Evolutionary conservation across 1,140 invertebrate species (phyloP).

Genomic region (Camponotus floridanus): DNA sequence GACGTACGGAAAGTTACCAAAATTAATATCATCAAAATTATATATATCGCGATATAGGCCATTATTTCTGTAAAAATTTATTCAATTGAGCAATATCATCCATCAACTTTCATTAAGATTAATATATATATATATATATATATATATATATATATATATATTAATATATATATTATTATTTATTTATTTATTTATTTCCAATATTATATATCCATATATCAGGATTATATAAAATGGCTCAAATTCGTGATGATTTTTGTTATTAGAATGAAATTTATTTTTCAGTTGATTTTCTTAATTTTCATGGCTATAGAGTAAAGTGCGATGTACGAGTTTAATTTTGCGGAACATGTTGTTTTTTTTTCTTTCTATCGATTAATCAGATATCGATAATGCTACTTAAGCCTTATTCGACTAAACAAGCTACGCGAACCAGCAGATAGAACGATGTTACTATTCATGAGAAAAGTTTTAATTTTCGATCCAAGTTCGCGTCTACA

Average conservation of each 20-base stretch:
- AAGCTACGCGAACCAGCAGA: slow-evolving; percentile 59
- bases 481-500: slow-evolving; percentile 57
- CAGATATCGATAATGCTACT: slow-evolving; percentile 36
- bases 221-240: not conserved
- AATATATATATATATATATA: too few relatives aligned
- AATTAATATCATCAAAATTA: slow-evolving; percentile 21
- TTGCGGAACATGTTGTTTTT: not conserved
- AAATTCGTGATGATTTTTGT: not conserved
- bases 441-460: slow-evolving; percentile 69
- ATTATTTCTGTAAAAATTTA: slow-evolving; percentile 16
- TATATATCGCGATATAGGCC: not conserved
- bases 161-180: too few relatives aligned
- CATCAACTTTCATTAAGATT: not conserved
- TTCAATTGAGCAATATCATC: not conserved
- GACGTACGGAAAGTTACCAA: slow-evolving; percentile 19
- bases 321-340: not conserved
- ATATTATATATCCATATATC: not conserved
- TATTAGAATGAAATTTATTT: not conserved
- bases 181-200: not conserved
- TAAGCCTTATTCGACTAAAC: slow-evolving; percentile 60
- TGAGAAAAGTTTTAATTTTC: slow-evolving; percentile 78
- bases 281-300: not conserved
- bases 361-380: not conserved
- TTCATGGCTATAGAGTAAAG: not conserved
- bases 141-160: too few relatives aligned